These are phyloP conservation scores for Ibycter americanus DNA, from an alignment of 2,797 vertebrate genomes.

Conservation along the genomic window DNA sequence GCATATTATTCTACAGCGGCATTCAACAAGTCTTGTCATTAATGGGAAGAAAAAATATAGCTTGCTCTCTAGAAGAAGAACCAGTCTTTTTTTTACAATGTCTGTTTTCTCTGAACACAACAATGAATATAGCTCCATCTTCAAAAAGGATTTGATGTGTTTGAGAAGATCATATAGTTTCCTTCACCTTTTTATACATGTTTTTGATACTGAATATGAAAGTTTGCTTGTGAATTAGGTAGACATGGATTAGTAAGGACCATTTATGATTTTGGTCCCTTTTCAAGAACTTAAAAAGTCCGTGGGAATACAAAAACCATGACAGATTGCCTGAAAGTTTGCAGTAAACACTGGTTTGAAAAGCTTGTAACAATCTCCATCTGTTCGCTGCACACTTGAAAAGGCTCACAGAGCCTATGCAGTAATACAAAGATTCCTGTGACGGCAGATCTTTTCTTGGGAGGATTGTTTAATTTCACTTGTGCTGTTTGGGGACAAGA, in stretches of 20 bases:
- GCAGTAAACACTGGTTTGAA: slow-evolving; percentile 43
- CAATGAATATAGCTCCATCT: neutral
- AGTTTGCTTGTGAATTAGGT: slow-evolving; percentile 5
- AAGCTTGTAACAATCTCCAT: slow-evolving; percentile 56
- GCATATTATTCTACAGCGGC: neutral
- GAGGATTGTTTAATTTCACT: slow-evolving; percentile 61
- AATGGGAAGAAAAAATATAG: slow-evolving; percentile 22
- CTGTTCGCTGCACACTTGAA: slow-evolving; percentile 49
- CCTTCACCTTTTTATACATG: neutral
- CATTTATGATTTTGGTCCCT: slow-evolving; percentile 34
- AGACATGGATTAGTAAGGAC: slow-evolving; percentile 7
- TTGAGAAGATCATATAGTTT: neutral
- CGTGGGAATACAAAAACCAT: slow-evolving; percentile 46
- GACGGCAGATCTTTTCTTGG: slow-evolving; percentile 19
- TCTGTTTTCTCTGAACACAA: neutral
- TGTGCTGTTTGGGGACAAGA: slow-evolving; percentile 28
- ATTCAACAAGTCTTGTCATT: slow-evolving; percentile 42
- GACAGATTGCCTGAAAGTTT: slow-evolving; percentile 63
- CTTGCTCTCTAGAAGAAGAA: neutral
- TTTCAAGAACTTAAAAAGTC: slow-evolving; percentile 55
- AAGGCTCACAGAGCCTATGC: slow-evolving; percentile 2
- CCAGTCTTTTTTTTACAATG: neutral
- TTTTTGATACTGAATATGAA: neutral
- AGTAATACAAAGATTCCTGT: slow-evolving; percentile 26
- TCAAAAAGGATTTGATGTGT: neutral